Evolutionary conservation across 2,113 vertebrate species (phyloP).

Genomic region (Rhynchomys soricoides): DNA sequence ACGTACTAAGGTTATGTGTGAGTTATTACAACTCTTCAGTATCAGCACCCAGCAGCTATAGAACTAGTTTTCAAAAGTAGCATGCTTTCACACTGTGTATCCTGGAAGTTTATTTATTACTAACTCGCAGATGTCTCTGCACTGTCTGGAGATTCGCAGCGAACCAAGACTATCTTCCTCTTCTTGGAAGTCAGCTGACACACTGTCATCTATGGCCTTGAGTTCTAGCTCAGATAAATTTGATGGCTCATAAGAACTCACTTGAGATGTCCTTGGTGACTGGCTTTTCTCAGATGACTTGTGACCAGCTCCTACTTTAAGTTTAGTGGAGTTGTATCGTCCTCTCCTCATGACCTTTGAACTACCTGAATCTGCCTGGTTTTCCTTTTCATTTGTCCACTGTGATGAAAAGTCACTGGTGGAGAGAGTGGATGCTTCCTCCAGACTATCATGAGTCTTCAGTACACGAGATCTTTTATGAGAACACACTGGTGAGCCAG

Average conservation of each 20-base stretch:
- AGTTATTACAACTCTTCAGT: background rate
- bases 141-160: constrained; percentile 85
- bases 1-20: background rate
- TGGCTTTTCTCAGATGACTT: constrained; percentile 77
- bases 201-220: constrained; percentile 71
- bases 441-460: constrained; percentile 74
- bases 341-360: constrained; percentile 38
- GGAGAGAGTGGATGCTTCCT: constrained; percentile 77
- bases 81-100: constrained; percentile 89
- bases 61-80: constrained; percentile 45
- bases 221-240: constrained; percentile 79
- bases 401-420: constrained; percentile 58
- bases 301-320: constrained; percentile 60
- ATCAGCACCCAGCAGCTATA: background rate
- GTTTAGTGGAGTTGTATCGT: constrained; percentile 50
- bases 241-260: constrained; percentile 82
- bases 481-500: constrained; percentile 86
- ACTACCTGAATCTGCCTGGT: background rate
- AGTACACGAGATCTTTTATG: constrained; percentile 81
- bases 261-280: constrained; percentile 75
- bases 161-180: constrained; percentile 84
- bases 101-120: constrained; percentile 92
- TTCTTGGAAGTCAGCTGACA: constrained; percentile 75
- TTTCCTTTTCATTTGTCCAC: constrained; percentile 63
- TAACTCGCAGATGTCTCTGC: constrained; percentile 92